Percentiles rank a stretch among this genome's conserved stretches.
Evolutionary conservation across 2,113 vertebrate genomes (phyloP).

Genomic region (Octodon degus): DNA sequence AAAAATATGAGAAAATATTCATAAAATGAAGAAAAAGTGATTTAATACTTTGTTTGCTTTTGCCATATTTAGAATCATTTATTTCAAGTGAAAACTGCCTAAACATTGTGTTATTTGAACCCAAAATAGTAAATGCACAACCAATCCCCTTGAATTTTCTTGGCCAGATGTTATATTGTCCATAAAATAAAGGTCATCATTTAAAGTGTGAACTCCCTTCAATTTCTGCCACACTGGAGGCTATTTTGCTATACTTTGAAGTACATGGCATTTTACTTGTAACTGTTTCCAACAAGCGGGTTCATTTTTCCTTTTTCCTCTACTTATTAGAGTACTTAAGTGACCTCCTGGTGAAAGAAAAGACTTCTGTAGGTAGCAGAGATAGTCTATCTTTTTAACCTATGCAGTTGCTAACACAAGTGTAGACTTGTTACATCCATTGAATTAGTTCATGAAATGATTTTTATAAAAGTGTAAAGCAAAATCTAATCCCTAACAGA

Average conservation of each 20-base stretch:
- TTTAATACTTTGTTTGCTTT: background rate
- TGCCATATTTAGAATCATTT: background rate
- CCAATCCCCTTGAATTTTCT: background rate
- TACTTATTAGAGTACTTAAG: background rate
- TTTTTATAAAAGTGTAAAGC: constrained; percentile 9
- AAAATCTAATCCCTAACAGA: background rate
- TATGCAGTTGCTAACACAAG: background rate
- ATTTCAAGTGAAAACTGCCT: background rate
- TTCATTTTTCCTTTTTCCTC: background rate
- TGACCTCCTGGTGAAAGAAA: background rate
- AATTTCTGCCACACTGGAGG: background rate
- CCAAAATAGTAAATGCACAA: background rate
- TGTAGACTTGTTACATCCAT: background rate
- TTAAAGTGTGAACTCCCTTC: background rate
- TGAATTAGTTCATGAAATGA: background rate
- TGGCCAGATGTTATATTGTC: background rate
- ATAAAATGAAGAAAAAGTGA: background rate
- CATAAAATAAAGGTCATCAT: background rate
- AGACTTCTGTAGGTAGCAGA: background rate
- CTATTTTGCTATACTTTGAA: background rate
- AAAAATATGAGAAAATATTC: background rate
- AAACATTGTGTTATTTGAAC: background rate
- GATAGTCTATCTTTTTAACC: background rate
- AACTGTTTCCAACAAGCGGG: background rate
- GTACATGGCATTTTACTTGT: background rate